A percentile compares a stretch with the other conserved stretches of the same genome.
phyloP scores from a whole-genome alignment of 2,113 vertebrate species.

The Tetraodon nigroviridis region DNA sequence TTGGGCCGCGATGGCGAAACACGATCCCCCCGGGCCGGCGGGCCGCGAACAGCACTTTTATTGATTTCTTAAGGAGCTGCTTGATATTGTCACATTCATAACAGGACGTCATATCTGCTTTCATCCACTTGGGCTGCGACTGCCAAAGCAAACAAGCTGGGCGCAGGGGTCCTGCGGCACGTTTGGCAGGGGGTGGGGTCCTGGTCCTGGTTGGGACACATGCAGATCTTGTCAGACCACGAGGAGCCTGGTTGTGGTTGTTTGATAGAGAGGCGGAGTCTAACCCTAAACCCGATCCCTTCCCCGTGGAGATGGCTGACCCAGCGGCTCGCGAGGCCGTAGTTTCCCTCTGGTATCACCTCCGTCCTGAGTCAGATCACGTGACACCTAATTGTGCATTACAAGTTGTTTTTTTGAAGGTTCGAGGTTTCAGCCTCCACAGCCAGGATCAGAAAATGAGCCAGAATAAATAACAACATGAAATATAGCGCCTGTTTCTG shows the following conservation, averaged over 20 bases:
- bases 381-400: too few species aligned
- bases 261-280: constrained; percentile 61
- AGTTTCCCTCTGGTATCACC: constrained; percentile 63
- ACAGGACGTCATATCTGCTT: constrained; percentile 44
- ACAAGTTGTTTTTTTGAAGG: neutral
- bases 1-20: constrained; percentile 34
- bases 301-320: constrained; percentile 40
- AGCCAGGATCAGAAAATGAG: neutral
- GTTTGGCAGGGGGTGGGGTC: constrained; percentile 16
- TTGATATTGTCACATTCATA: constrained; percentile 57
- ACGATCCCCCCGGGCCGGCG: constrained; percentile 13
- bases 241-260: constrained; percentile 30
- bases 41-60: constrained; percentile 55
- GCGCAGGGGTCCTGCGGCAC: neutral
- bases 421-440: neutral
- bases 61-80: constrained; percentile 43
- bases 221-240: constrained; percentile 37
- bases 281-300: constrained; percentile 47
- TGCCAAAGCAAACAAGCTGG: constrained; percentile 48
- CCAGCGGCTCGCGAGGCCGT: constrained; percentile 61
- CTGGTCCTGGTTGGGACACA: constrained; percentile 34
- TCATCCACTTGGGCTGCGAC: constrained; percentile 17
- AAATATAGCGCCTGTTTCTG: neutral
- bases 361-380: constrained; percentile 54
- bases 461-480: neutral